These are phyloP conservation scores for Bombycilla garrulus DNA, from an alignment of 2,113 vertebrate species.

Conservation along the genomic window DNA sequence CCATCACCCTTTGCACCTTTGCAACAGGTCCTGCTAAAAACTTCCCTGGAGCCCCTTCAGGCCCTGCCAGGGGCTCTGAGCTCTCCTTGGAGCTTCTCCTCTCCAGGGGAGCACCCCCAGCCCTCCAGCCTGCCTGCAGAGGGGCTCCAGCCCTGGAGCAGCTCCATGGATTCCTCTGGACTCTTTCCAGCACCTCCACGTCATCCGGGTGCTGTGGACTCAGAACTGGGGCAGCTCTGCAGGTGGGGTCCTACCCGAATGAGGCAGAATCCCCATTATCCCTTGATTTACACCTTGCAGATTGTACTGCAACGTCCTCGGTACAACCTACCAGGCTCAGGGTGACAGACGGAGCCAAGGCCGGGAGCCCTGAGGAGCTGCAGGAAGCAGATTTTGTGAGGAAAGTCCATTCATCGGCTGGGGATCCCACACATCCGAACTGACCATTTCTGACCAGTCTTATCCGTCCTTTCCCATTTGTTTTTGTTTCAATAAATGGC, in stretches of 20 bases:
- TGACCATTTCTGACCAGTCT: not conserved
- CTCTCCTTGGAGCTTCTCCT: not conserved
- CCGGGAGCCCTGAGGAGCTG: not conserved
- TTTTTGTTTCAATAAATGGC: not conserved
- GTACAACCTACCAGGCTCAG: not conserved
- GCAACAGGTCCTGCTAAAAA: not conserved
- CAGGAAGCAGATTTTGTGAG: not conserved
- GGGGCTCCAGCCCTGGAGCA: not conserved
- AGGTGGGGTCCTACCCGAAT: not conserved
- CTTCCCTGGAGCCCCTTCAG: not conserved
- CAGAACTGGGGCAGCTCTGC: not conserved
- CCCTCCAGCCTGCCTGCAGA: not conserved
- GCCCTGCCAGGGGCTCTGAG: not conserved
- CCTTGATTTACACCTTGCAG: not conserved
- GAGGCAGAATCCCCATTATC: not conserved
- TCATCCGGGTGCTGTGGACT: not conserved
- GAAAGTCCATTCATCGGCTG: not conserved
- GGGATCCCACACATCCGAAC: not conserved
- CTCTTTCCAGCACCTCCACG: not conserved
- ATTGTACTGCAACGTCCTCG: not conserved
- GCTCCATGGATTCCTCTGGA: rapidly evolving
- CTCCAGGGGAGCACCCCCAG: not conserved
- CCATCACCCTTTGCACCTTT: not conserved
- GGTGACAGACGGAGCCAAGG: not conserved
- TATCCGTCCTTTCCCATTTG: not conserved